Evolutionary conservation across 2,113 vertebrate species (phyloP), one percentile per base, ranked within the genome.

Genomic region (Channa maculata): DNA sequence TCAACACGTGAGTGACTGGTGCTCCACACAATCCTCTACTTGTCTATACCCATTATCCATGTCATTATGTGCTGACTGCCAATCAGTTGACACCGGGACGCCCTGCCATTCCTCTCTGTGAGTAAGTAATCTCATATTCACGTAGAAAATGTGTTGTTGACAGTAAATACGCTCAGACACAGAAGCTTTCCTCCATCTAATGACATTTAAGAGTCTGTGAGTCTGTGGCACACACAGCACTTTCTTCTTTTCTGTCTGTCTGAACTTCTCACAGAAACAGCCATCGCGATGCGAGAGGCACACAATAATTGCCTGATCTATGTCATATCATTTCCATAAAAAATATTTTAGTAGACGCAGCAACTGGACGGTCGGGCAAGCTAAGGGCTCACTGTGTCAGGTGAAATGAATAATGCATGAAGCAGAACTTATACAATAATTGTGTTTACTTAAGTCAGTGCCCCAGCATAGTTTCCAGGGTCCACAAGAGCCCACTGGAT

Each of bases 41-140:
- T 2, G 15, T 34, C 50, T 54, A 13, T 8, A 13, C 58, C 36
- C 38, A 43, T 34, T 39, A 38, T 45, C 14, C 34, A 6, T 8
- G 37, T 39, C 33, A 38, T 46, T 53, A 33, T 6, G 34, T 1
- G 38, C 53, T 13, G 52, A 10, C 51, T 37, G 57, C 57, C 74
- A 43, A 1, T 33, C 66, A 36, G 48, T 14, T 38, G 33, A 55
- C 2, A 36, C 3, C 2, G 2, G 34, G 51, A 58, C 24, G 2
- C 34, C 3, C 79, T 15, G 67, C 36, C 51, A 7, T 38, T 67
- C 76, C 49, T 37, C 8, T 14, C 9, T 48, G 58, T 45, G 64
- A 0, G 11, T 24, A 52, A 50, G 39, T 61, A 79, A 85, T 15
- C 75, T 24, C 24, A 24, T 24, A 24, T 24, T 24, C 24, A 24